Evolutionary conservation across 2,888 invertebrate species (phyloP), one percentile per base, ranked within the genome.

Genomic region (Drosophila niveifrons): DNA sequence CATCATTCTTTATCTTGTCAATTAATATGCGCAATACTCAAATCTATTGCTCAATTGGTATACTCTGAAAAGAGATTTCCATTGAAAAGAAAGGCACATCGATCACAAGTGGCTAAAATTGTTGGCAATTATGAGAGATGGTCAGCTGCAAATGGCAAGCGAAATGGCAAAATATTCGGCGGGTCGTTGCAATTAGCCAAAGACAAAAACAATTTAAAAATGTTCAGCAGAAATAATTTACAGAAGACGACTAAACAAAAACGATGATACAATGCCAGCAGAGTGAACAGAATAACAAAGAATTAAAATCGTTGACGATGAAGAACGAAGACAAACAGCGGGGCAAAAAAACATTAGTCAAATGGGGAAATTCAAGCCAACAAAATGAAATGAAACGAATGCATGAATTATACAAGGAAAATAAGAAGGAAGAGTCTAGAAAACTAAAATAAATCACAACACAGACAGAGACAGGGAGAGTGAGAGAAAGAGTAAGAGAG

Each of bases 181-280:
- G 59, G 23, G 46, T 59, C 52, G 61, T 18, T 66, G 85, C 80
- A 85, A 82, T 82, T 85, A 82, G 80, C 72, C 73, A 67, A 67
- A 52, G 61, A 46, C 43, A 39, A 61, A 65, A 61, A 65, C 55
- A 52, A 74, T 68, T 68, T 63, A 52, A 55, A 70, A 81, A 61
- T 72, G 23, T 79, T 73, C 61, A 51, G 65, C 56, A 64, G 65
- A 83, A 83, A 80, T 80, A 78, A 85, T 83, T 85, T 48, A 67
- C 65, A 72, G 52, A 61, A 52, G 55, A 67, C 57, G 80, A 34
- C 36, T 31, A 31, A 31, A 31, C 31, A 31, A 80, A 71, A 65
- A 74, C 6, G 23, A 23, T 23, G 65, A 77, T 51, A 74, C 68
- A 76, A 72, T 73, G 71, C 46, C 66, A 68, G 52, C 50, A 52